phyloP scores from a whole-genome alignment of 1,140 invertebrate species.

The Euwallacea similis region DNA sequence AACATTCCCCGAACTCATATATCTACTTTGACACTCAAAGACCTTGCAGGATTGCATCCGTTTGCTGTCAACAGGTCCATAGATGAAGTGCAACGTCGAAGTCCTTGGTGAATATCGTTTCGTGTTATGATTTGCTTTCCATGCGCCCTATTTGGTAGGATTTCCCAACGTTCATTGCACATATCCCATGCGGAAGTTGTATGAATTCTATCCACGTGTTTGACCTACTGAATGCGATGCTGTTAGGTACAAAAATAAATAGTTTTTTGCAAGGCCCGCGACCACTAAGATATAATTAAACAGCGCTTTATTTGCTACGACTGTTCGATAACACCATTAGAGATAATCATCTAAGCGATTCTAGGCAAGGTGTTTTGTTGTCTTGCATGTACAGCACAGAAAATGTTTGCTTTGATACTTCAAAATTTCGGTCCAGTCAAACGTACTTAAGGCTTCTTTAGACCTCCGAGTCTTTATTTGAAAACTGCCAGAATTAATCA shows the following conservation, averaged over 20 bases:
- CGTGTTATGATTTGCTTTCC: background rate
- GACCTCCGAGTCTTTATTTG: background rate
- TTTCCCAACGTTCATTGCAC: slow-evolving; percentile 9
- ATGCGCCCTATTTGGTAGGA: slow-evolving; percentile 7
- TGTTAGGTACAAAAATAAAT: slow-evolving; percentile 1
- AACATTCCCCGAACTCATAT: background rate
- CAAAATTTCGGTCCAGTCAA: background rate
- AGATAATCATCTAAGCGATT: background rate
- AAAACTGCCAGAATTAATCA: background rate
- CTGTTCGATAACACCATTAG: background rate
- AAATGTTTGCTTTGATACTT: no score
- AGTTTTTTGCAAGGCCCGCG: slow-evolving; percentile 8
- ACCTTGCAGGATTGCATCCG: background rate
- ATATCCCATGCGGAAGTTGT: slow-evolving; percentile 16
- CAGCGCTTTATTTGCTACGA: background rate
- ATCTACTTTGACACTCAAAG: background rate
- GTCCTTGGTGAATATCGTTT: background rate
- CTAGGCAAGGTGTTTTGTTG: background rate
- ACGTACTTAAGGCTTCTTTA: background rate
- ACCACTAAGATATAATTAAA: slow-evolving; percentile 17
- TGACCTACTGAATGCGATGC: slow-evolving; percentile 14
- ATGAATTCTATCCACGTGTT: slow-evolving; percentile 21
- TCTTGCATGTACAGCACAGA: no score
- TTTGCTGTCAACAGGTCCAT: background rate
- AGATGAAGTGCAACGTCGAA: background rate